Evolutionary conservation across 2,797 vertebrate species (phyloP).

Genomic region (Acanthurus tractus): DNA sequence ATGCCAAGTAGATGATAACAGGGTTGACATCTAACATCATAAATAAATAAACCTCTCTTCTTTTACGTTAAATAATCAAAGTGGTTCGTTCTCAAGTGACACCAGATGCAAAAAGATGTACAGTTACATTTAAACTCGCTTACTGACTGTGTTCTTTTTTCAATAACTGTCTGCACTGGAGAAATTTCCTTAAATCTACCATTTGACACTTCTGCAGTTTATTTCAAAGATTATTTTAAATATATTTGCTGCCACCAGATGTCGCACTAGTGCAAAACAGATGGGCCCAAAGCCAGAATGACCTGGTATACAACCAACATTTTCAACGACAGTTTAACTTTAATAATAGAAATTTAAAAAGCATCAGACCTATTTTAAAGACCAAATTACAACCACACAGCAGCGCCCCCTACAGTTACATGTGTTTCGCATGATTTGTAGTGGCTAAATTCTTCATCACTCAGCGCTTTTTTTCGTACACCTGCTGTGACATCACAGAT

Average conservation of each 20-base stretch:
- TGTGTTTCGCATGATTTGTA: neutral
- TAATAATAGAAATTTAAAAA: neutral
- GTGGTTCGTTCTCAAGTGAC: neutral
- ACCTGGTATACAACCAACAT: no score
- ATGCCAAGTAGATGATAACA: neutral
- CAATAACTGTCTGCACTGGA: no score
- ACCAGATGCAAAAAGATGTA: neutral
- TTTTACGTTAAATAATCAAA: neutral
- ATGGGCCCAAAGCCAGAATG: no score
- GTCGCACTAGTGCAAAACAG: no score
- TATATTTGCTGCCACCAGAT: no score
- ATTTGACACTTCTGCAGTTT: no score
- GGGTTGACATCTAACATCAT: no score
- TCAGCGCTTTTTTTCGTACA: neutral
- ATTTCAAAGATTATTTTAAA: no score
- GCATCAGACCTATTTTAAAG: neutral
- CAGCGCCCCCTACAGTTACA: neutral
- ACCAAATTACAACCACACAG: neutral
- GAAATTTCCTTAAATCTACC: no score
- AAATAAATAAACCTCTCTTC: neutral
- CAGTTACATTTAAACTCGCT: no score
- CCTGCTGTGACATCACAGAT: constrained; percentile 28
- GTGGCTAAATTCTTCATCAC: neutral
- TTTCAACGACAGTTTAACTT: no score
- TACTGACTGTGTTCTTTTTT: no score